Evolutionary conservation across 2,113 vertebrate genomes (phyloP).

Genomic region (Siniperca chuatsi): DNA sequence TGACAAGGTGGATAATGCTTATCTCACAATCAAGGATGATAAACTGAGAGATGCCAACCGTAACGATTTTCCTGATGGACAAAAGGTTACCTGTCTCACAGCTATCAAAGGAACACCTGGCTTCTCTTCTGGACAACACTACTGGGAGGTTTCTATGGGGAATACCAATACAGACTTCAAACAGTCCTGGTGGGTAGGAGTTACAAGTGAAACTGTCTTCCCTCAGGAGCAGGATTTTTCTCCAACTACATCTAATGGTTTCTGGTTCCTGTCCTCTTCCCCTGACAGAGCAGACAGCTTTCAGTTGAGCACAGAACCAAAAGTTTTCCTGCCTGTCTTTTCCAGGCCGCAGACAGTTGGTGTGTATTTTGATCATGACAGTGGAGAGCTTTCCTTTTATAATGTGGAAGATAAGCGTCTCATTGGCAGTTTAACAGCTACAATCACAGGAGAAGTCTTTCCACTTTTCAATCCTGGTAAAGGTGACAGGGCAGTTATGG

Average conservation of each 20-base stretch:
- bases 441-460: conserved; percentile 50
- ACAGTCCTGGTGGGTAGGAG: conserved; percentile 76
- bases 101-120: conserved; percentile 55
- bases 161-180: rapidly evolving
- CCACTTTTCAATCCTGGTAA: conserved; percentile 79
- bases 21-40: rapidly evolving
- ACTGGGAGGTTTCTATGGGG: conserved; percentile 75
- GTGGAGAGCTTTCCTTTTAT: conserved; percentile 68
- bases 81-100: conserved; percentile 25
- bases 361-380: conserved; percentile 68
- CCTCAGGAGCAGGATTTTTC: rapidly evolving
- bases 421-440: conserved; percentile 49
- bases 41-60: rapidly evolving
- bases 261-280: conserved; percentile 73
- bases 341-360: conserved; percentile 48
- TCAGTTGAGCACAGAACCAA: conserved; percentile 45
- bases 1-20: rapidly evolving
- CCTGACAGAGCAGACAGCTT: background rate
- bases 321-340: background rate
- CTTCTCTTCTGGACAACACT: conserved; percentile 63
- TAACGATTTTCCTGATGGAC: rapidly evolving
- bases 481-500: background rate
- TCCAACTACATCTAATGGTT: conserved; percentile 43
- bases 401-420: conserved; percentile 6
- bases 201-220: conserved; percentile 25